These are phyloP conservation scores for Leptinotarsa undecemlineata DNA, from an alignment of 1,140 invertebrate genomes.

Conservation along the genomic window DNA sequence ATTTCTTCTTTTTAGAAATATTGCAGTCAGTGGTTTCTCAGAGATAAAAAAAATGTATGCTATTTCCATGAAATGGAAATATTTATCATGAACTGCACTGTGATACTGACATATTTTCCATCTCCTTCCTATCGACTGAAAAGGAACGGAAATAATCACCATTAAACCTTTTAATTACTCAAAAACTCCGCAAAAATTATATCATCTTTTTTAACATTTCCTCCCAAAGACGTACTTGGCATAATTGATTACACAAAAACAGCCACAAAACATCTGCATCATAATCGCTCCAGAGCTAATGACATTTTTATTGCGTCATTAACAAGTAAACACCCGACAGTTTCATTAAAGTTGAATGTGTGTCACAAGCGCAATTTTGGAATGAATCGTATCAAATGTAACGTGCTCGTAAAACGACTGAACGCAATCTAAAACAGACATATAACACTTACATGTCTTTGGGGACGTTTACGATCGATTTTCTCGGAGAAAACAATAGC, in stretches of 20 bases:
- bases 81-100: no score
- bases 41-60: no score
- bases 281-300: not conserved
- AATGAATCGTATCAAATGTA: not conserved
- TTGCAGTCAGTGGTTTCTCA: no score
- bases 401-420: not conserved
- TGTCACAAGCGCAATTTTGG: not conserved
- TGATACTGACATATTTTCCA: no score
- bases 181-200: not conserved
- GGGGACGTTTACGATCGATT: no score
- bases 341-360: not conserved
- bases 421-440: not conserved
- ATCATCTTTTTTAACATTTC: not conserved
- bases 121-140: not conserved
- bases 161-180: conserved; percentile 1
- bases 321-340: not conserved
- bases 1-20: no score
- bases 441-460: not conserved
- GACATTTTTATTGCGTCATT: conserved; percentile 6
- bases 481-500: no score
- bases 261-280: not conserved
- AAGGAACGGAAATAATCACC: not conserved
- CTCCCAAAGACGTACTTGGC: not conserved
- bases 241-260: not conserved
- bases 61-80: no score